Conservation (phyloP, 2,888 invertebrate genomes). For the Phengaris alcon region DNA sequence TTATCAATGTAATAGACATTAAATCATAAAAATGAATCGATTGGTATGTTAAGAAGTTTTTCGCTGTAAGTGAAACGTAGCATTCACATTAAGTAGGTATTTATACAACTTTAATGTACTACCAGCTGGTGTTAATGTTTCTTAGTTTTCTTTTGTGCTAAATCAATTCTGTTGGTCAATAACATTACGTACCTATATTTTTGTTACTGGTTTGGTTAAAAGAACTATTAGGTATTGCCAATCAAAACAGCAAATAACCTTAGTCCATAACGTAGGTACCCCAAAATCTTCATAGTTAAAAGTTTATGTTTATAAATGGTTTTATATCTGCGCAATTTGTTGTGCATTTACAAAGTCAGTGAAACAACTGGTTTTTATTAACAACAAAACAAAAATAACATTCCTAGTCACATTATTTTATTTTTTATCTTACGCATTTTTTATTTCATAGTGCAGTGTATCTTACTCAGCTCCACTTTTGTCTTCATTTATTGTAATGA, state of each 20-base stretch:
- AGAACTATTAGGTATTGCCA: neutral
- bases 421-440: neutral
- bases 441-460: too few relatives aligned
- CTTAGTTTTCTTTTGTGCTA: neutral
- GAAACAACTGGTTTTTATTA: neutral
- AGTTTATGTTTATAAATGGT: neutral
- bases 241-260: neutral
- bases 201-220: neutral
- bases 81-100: neutral
- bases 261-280: neutral
- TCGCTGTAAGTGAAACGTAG: conserved; percentile 9
- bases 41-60: conserved; percentile 1
- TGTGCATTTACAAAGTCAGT: neutral
- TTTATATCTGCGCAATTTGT: neutral
- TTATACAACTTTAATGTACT: neutral
- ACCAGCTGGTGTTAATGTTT: neutral
- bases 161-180: neutral
- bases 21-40: neutral
- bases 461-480: neutral
- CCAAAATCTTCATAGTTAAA: neutral
- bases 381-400: neutral
- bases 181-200: neutral
- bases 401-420: neutral
- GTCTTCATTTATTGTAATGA: too few relatives aligned
- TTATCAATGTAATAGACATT: conserved; percentile 29